Evolutionary conservation across 2,113 vertebrate genomes (phyloP), one percentile per base, ranked within the genome.

Genomic region (Scatophagus argus): DNA sequence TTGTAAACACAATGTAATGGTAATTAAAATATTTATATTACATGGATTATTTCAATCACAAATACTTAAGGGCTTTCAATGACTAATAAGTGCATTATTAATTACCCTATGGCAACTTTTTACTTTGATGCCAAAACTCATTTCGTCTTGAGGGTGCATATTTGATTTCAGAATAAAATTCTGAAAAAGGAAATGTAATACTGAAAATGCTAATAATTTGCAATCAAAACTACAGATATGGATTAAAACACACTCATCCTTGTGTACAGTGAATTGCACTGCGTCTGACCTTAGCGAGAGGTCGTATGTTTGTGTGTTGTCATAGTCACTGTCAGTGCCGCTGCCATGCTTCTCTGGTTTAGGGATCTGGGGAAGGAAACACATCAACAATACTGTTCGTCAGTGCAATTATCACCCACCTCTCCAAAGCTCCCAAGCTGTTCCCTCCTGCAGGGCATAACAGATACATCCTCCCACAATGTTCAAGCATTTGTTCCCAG

Each of bases 291-390:
- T 96, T 77, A 96, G 83, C 6, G 96, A 94, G 6, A 94, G 83
- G 27, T 99, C 97, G 19, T 96, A 95, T 0, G 94, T 95, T 80
- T 97, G 98, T 0, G 98, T 98, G 94, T 99, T 99, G 92, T 99
- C 98, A 0, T 99, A 99, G 93, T 99, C 98, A 0, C 98, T 99
- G 92, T 99, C 98, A 0, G 97, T 95, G 41, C 98, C 97, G 0
- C 98, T 99, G 88, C 96, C 96, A 0, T 98, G 97, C 71, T 96
- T 96, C 82, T 98, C 97, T 46, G 95, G 85, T 88, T 96, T 99
- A 75, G 95, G 93, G 32, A 89, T 51, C 98, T 99, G 82, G 2
- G 78, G 75, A 67, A 25, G 61, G 27, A 86, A 62, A 56, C 55
- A 72, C 21, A 74, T 8, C 6, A 43, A 21, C 25, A 51, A 25